A percentile compares a stretch with the other conserved stretches of the same genome.
phyloP scores from a whole-genome alignment of 2,797 vertebrate species.

The Urophycis tenuis region DNA sequence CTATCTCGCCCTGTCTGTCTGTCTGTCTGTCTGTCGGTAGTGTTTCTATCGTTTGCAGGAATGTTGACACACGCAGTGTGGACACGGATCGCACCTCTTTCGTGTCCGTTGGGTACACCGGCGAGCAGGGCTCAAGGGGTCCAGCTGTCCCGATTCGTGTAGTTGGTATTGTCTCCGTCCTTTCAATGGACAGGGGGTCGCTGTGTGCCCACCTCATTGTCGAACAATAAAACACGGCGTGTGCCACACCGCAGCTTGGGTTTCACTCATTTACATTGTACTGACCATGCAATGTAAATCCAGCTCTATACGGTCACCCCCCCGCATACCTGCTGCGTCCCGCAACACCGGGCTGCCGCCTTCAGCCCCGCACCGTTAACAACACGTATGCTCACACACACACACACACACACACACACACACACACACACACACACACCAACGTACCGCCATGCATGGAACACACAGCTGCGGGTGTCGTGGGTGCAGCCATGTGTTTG shows the following conservation, averaged over 20 bases:
- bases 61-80: constrained; percentile 21
- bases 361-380: neutral
- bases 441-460: too few species aligned
- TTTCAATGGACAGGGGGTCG: neutral
- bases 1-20: neutral
- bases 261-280: neutral
- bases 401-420: too few species aligned
- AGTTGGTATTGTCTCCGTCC: too few species aligned
- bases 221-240: neutral
- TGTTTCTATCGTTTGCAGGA: neutral
- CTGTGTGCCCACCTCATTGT: neutral
- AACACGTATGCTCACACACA: too few species aligned
- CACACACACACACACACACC: too few species aligned
- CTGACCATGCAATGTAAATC: neutral
- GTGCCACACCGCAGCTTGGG: neutral
- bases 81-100: constrained; percentile 2
- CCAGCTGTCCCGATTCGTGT: too few species aligned
- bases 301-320: neutral
- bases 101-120: neutral
- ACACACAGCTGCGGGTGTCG: too few species aligned
- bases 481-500: neutral
- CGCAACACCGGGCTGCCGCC: neutral
- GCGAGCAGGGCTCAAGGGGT: too few species aligned
- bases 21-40: neutral
- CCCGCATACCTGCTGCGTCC: neutral